These are phyloP conservation scores for Diadophis punctatus DNA, from an alignment of 2,113 vertebrate genomes.

Conservation along the genomic window DNA sequence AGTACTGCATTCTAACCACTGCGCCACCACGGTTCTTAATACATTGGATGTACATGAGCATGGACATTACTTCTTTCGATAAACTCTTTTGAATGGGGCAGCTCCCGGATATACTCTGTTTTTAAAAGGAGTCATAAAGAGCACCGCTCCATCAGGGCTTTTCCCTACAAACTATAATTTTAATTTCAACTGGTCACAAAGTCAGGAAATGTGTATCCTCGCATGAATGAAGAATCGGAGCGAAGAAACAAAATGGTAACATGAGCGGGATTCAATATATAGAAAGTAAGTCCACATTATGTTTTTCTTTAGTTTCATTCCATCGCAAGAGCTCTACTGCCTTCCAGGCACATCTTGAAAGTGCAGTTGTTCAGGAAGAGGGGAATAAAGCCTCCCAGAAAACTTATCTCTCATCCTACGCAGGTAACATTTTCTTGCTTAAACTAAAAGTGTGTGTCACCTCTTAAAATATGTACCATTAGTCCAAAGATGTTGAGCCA, in stretches of 20 bases:
- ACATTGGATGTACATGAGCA: background rate
- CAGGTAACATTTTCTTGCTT: constrained; percentile 44
- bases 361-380: background rate
- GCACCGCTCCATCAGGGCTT: background rate
- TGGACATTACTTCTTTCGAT: background rate
- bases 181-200: background rate
- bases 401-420: constrained; percentile 50
- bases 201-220: background rate
- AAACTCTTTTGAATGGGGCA: background rate
- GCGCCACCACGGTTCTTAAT: background rate
- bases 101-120: background rate
- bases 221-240: background rate
- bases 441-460: background rate
- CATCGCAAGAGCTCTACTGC: constrained; percentile 59
- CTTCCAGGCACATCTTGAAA: constrained; percentile 27
- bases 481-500: background rate
- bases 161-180: too few species aligned
- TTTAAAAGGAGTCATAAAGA: background rate
- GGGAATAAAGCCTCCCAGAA: constrained; percentile 59
- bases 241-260: background rate
- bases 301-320: constrained; percentile 63
- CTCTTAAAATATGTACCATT: background rate
- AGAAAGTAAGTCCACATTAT: background rate
- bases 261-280: background rate
- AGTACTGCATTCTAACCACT: too few species aligned